phyloP scores from a whole-genome alignment of 2,797 vertebrate species.

The Bradypodion ventrale region DNA sequence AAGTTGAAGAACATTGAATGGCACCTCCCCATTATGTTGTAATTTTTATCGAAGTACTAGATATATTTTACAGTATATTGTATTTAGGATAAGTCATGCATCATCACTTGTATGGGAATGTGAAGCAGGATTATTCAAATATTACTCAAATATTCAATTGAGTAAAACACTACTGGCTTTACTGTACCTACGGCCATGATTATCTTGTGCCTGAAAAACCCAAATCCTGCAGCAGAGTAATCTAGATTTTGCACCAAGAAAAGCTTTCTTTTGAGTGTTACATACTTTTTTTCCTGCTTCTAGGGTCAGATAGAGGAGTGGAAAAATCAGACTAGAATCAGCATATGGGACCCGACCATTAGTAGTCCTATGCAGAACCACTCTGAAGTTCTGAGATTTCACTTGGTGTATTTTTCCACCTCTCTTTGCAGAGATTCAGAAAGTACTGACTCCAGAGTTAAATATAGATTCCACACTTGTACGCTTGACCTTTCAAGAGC shows the following conservation, averaged over 20 bases:
- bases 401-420: neutral
- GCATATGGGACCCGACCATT: neutral
- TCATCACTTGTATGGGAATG: constrained; percentile 6
- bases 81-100: constrained; percentile 47
- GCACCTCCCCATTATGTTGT: constrained; percentile 62
- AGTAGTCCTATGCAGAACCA: neutral
- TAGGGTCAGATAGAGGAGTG: neutral
- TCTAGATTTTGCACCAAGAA: constrained; percentile 37
- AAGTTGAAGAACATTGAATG: constrained; percentile 40
- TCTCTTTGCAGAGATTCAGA: neutral
- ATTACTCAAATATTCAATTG: too few species aligned
- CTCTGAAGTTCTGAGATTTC: neutral
- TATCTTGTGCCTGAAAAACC: constrained; percentile 10
- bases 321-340: neutral
- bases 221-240: neutral
- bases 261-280: constrained; percentile 37
- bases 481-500: too few species aligned
- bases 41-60: constrained; percentile 32
- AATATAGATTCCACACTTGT: neutral
- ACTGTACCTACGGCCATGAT: constrained; percentile 38
- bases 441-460: neutral
- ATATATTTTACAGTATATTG: constrained; percentile 9
- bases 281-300: constrained; percentile 5
- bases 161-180: constrained; percentile 19
- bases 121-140: constrained; percentile 21